Evolutionary conservation across 2,113 vertebrate species (phyloP).

Genomic region (Echinops telfairi): DNA sequence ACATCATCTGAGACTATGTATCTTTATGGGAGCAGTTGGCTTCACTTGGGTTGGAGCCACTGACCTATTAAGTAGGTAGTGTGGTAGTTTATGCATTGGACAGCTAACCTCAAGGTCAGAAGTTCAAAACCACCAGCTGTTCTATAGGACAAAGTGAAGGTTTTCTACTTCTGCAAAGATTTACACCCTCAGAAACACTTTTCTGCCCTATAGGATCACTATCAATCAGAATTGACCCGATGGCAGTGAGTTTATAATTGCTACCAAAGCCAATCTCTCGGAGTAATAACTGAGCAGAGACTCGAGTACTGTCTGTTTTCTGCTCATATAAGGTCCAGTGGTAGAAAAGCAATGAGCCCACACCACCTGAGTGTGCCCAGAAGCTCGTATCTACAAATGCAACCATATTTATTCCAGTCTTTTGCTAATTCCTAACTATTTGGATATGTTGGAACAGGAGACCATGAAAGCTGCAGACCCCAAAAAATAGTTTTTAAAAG

Average conservation of each 20-base stretch:
- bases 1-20: too few relatives aligned
- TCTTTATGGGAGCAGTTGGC: too few relatives aligned
- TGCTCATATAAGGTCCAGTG: not conserved
- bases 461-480: not conserved
- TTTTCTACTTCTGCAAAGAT: too few relatives aligned
- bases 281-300: not conserved
- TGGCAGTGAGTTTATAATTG: not conserved
- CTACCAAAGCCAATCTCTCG: not conserved
- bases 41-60: too few relatives aligned
- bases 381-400: not conserved
- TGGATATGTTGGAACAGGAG: slow-evolving; percentile 1
- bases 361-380: not conserved
- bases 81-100: too few relatives aligned
- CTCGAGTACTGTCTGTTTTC: not conserved
- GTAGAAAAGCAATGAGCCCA: not conserved
- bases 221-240: too few relatives aligned
- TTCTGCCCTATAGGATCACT: too few relatives aligned
- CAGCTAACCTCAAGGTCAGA: too few relatives aligned
- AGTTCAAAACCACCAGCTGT: too few relatives aligned
- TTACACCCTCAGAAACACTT: too few relatives aligned
- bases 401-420: not conserved
- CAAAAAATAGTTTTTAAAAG: not conserved
- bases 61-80: too few relatives aligned
- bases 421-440: not conserved
- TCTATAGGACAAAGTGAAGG: too few relatives aligned